Evolutionary conservation across 37 sponge, comb jelly and placozoan genomes (phyloP), one percentile per base, ranked within the genome.

Genomic region (Aphrocallistes beatrix): DNA sequence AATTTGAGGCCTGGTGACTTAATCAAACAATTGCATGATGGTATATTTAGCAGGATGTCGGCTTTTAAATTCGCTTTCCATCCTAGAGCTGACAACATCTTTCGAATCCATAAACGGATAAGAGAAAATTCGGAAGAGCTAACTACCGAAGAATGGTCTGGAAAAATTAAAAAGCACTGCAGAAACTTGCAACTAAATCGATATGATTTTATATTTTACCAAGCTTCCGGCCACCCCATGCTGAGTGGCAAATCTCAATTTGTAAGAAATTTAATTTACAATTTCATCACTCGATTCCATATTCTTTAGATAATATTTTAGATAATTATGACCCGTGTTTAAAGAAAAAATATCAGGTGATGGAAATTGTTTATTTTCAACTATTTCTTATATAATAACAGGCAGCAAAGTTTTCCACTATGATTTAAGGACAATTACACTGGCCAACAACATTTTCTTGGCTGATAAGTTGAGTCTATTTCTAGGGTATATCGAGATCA

Each of bases 1-100:
- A 60, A 60, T 60, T 60, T 60, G 75, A 60, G 75, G 75, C 75
- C 8, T 60, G 75, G 75, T 32, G 75, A 60, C n/a, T 60, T 60
- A 6, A 60, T 60, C 3, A 3, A 28, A 60, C 3, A 25, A 13
- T 13, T 60, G n/a, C n/a, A 60, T 60, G 28, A 19, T 60, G 75
- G 21, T 60, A 60, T 60, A 60, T 6, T 28, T 19, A 60, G 75
- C n/a, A 60, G 75, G 34, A 19, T 60, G 8, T 60, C 75, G 3
- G 75, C 75, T 19, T 60, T 60, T 28, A 3, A 60, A 32, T 60
- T 60, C n/a, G 34, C 75, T 13, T 60, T 60, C n/a, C 75, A 60
- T 13, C 75, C 75, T 1, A 13, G 75, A 60, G 75, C 75, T 3
- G 21, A 60, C n/a, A 60, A 60, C 6, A 13, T 60, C 3, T 60